Percentiles rank a stretch among this genome's conserved stretches.
phyloP scores from a whole-genome alignment of 1,140 invertebrate genomes.

The Hylaeus anthracinus region DNA sequence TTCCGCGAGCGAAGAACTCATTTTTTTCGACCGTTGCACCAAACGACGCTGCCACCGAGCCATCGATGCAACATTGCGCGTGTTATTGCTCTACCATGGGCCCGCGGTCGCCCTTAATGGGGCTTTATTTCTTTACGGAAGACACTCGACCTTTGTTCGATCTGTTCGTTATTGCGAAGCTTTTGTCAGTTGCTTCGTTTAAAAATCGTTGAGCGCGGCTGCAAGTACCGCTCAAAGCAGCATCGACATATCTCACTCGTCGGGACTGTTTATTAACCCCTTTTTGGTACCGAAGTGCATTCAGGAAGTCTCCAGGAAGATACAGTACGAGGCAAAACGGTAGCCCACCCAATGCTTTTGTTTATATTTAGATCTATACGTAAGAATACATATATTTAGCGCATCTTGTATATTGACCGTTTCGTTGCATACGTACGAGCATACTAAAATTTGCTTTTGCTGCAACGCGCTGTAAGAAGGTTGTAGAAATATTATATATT shows the following conservation, averaged over 20 bases:
- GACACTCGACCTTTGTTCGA: not conserved
- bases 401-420: too few relatives aligned
- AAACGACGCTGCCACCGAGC: not conserved
- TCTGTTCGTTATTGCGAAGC: not conserved
- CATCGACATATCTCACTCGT: not conserved
- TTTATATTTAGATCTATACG: too few relatives aligned
- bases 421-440: too few relatives aligned
- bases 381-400: too few relatives aligned
- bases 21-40: slow-evolving; percentile 5
- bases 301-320: not conserved
- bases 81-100: slow-evolving; percentile 1
- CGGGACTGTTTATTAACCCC: slow-evolving; percentile 4
- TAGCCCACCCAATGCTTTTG: too few relatives aligned
- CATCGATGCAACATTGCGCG: slow-evolving; percentile 8
- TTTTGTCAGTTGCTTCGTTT: not conserved
- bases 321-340: too few relatives aligned
- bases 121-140: not conserved
- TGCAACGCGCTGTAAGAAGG: too few relatives aligned
- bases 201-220: not conserved
- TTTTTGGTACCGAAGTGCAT: not conserved
- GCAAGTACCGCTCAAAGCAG: not conserved
- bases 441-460: too few relatives aligned
- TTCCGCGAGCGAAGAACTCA: not conserved
- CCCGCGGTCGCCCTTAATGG: not conserved
- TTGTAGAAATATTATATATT: too few relatives aligned